Evolutionary conservation across 2,797 vertebrate species (phyloP).

Genomic region (Poecilia wingei): DNA sequence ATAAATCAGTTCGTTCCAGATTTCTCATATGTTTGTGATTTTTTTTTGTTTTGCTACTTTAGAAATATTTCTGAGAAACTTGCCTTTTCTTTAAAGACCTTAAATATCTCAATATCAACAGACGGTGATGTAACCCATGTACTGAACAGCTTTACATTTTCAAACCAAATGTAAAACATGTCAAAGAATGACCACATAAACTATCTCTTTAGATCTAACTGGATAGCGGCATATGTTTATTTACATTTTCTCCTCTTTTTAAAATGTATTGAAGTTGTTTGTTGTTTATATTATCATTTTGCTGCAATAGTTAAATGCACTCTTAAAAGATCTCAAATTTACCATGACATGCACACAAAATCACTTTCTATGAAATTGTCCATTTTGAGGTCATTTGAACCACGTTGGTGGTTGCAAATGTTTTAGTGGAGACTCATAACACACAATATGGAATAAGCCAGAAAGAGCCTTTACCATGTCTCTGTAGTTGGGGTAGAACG

Average conservation of each 20-base stretch:
- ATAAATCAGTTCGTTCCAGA: too few species aligned
- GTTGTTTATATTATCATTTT: not conserved
- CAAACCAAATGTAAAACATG: too few species aligned
- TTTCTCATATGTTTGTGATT: too few species aligned
- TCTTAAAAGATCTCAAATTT: not conserved
- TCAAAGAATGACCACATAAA: too few species aligned
- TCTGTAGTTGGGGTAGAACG: slow-evolving; percentile 98
- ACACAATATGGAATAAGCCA: not conserved
- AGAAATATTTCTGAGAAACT: too few species aligned
- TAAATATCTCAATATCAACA: too few species aligned
- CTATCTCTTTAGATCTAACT: not conserved
- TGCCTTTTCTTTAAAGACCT: too few species aligned
- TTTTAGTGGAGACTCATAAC: not conserved
- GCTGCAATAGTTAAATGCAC: not conserved
- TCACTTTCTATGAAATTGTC: not conserved
- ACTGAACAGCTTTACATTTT: too few species aligned
- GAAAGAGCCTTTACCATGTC: slow-evolving; percentile 89
- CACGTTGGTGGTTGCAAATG: not conserved
- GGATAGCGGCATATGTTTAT: not conserved
- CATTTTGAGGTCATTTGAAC: not conserved
- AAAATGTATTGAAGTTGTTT: not conserved
- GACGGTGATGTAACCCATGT: too few species aligned
- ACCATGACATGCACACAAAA: not conserved
- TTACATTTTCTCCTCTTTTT: not conserved
- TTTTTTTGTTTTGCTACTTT: too few species aligned